These are phyloP conservation scores for Drosophila bifasciata DNA, from an alignment of 1,140 invertebrate genomes.

Conservation along the genomic window DNA sequence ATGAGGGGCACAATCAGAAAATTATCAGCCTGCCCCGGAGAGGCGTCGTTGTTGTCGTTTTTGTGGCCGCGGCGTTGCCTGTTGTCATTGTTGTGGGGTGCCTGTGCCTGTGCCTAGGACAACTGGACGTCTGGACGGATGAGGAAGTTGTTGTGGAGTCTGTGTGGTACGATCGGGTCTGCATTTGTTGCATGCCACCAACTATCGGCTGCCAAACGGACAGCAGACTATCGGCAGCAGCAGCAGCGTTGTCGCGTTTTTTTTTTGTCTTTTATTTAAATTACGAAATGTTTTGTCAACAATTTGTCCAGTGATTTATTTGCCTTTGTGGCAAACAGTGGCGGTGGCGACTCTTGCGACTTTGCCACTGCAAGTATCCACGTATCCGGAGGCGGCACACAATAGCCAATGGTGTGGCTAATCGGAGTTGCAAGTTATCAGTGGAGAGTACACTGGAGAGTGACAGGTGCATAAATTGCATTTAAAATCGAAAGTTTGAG, in stretches of 20 bases:
- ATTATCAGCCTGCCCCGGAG: slow-evolving; percentile 47
- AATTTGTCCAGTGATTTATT: slow-evolving; percentile 81
- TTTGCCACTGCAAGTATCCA: slow-evolving; percentile 20
- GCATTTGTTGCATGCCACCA: slow-evolving; percentile 65
- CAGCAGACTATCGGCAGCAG: slow-evolving; percentile 59
- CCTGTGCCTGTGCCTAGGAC: slow-evolving; percentile 9
- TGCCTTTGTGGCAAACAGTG: slow-evolving; percentile 36
- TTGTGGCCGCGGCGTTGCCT: slow-evolving; percentile 6
- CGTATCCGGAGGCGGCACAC: slow-evolving; percentile 21
- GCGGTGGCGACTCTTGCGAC: slow-evolving; percentile 9
- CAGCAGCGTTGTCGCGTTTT: slow-evolving; percentile 45
- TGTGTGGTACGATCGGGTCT: slow-evolving; percentile 1
- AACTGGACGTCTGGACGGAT: slow-evolving; percentile 43
- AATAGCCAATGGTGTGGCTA: slow-evolving; percentile 49
- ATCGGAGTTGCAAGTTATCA: slow-evolving; percentile 73
- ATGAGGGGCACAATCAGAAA: slow-evolving; percentile 39
- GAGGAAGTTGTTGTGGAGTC: slow-evolving; percentile 63
- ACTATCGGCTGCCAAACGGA: slow-evolving; percentile 65
- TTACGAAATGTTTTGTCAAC: slow-evolving; percentile 83
- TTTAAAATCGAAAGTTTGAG: slow-evolving; percentile 78
- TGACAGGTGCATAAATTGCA: slow-evolving; percentile 80
- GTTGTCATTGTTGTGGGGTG: slow-evolving; percentile 12
- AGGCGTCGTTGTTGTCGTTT: slow-evolving; percentile 30
- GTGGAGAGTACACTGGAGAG: slow-evolving; percentile 40
- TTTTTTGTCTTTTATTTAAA: slow-evolving; percentile 75